Percentiles rank a stretch among this genome's conserved stretches.
Conservation (phyloP, 1,140 invertebrate genomes). For the Pentalonia nigronervosa region DNA sequence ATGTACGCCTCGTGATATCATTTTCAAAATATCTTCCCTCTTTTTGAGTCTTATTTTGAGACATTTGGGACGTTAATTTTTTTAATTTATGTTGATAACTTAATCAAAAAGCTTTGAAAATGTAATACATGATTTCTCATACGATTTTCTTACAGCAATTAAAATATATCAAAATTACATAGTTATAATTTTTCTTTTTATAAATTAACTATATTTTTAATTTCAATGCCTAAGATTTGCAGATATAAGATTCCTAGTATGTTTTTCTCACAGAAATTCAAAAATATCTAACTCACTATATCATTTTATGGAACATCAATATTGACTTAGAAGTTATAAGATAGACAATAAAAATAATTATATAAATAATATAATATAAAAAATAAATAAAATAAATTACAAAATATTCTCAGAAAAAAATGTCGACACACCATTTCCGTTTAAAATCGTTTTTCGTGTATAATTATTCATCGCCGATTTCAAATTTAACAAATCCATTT, state of each 20-base stretch:
- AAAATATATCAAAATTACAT: no score
- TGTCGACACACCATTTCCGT: neutral
- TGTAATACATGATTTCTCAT: neutral
- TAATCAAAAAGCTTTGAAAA: neutral
- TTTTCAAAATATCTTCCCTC: neutral
- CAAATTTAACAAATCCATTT: no score
- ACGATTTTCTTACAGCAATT: neutral
- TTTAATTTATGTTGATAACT: no score
- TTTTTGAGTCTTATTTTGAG: no score
- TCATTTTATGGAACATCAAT: neutral
- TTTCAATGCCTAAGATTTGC: no score
- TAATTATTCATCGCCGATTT: no score
- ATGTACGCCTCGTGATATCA: neutral
- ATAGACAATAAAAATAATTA: neutral
- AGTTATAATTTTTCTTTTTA: no score
- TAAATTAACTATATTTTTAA: no score
- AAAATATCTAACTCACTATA: neutral
- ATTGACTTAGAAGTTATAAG: neutral
- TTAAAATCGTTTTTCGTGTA: no score
- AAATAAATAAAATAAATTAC: neutral
- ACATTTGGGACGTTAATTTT: no score
- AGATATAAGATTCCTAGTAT: no score
- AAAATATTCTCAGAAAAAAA: neutral
- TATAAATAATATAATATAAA: neutral
- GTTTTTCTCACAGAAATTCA: neutral